Evolutionary conservation across 2,113 vertebrate species (phyloP).

Genomic region (Carassius gibelio): DNA sequence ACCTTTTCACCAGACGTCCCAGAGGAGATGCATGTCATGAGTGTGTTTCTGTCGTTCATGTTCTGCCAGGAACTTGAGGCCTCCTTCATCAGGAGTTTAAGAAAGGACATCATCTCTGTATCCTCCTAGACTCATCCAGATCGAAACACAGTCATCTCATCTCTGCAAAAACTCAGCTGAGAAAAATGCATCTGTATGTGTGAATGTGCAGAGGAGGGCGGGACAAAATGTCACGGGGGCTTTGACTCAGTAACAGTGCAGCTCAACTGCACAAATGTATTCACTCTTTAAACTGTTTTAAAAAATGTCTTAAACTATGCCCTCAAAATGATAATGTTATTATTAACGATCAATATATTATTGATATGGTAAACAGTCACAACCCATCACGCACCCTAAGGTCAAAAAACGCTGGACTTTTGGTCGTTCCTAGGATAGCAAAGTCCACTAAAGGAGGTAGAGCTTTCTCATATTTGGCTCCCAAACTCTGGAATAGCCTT

Average conservation of each 20-base stretch:
- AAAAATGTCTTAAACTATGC: background rate
- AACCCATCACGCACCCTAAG: no score
- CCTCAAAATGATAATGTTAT: background rate
- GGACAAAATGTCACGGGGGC: background rate
- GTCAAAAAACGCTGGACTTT: no score
- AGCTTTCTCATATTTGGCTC: no score
- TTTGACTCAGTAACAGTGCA: background rate
- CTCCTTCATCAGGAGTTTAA: background rate
- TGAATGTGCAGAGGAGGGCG: background rate
- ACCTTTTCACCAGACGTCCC: slow-evolving; percentile 3
- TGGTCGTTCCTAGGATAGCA: no score
- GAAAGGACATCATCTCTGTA: background rate
- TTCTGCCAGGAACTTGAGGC: background rate
- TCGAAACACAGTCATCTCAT: background rate
- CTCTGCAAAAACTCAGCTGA: background rate
- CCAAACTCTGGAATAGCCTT: no score
- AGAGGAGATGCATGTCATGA: background rate
- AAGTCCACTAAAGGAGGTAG: no score
- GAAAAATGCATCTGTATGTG: background rate
- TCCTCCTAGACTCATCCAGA: background rate
- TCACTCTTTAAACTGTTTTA: background rate
- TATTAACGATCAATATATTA: background rate
- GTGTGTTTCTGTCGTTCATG: background rate
- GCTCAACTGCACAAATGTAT: background rate
- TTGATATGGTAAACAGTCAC: no score